Evolutionary conservation across 2,113 vertebrate species (phyloP), one percentile per base, ranked within the genome.

Genomic region (Phycodurus eques): DNA sequence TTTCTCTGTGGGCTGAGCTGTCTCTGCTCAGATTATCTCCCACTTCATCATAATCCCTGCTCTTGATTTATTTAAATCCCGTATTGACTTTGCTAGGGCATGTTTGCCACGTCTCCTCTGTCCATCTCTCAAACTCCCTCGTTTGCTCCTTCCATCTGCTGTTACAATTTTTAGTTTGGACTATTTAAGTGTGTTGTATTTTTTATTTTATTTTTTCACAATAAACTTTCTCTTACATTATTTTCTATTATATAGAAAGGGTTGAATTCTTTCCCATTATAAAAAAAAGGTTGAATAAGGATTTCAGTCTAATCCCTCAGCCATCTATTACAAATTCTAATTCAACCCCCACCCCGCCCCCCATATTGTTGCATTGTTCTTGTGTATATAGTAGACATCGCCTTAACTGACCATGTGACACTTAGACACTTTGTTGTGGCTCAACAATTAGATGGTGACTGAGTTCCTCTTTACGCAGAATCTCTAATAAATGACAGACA

Each of bases 21-120:
- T 68, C 64, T 35, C 74, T 14, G 54, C 63, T 71, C 80, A 75
- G 85, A 88, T 91, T 88, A 88, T 87, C 76, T 85, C 74, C 19
- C 76, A 68, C 77, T 79, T 71, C 57, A 22, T 66, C 17, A 74
- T 90, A 90, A 91, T 89, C 86, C 83, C 69, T 54, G 80, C 72
- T 79, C 46, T 75, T 85, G 77, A 76, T 85, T 88, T 79, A 72
- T 73, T 70, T 59, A 80, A 86, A 77, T 85, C 76, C 80, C 51
- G 5, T 59, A 72, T 39, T 33, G 76, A 80, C 71, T 72, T 59
- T 68, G 54, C 67, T 35, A 77, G 54, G 75, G 78, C 62, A 73
- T 71, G 11, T 76, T 68, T 74, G 51, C 22, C 68, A 19, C n/a
- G 42, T 31, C n/a, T 39, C 65, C 33, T 8, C 68, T 20, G 33